A percentile compares a stretch with the other conserved stretches of the same genome.
phyloP scores from a whole-genome alignment of 1,140 invertebrate species.

The Antheraea pernyi region DNA sequence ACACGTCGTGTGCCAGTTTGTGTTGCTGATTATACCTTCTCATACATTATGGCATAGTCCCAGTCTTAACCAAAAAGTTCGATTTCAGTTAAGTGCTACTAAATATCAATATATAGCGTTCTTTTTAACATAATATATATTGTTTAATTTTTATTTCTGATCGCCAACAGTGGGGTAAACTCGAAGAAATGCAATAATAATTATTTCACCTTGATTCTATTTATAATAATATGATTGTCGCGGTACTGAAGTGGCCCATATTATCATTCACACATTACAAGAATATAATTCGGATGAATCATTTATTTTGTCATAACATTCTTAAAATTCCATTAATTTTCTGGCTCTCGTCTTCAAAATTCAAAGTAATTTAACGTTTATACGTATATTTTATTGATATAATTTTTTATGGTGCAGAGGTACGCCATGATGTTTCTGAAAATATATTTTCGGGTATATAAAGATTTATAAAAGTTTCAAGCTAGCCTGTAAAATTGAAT shows the following conservation, averaged over 20 bases:
- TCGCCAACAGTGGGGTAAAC: too few species aligned
- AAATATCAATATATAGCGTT: neutral
- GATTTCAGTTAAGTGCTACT: neutral
- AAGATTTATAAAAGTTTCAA: too few species aligned
- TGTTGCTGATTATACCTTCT: too few species aligned
- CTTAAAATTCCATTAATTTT: neutral
- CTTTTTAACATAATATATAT: neutral
- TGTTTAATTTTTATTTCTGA: neutral
- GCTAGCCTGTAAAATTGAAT: too few species aligned
- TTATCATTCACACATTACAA: neutral
- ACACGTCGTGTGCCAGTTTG: too few species aligned
- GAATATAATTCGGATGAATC: neutral
- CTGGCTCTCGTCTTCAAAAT: neutral
- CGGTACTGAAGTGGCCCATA: neutral
- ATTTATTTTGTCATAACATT: constrained; percentile 1
- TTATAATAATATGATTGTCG: neutral
- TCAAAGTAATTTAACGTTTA: neutral
- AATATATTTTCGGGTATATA: too few species aligned
- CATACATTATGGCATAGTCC: too few species aligned
- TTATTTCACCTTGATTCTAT: neutral
- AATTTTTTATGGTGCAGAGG: too few species aligned
- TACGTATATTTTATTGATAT: too few species aligned
- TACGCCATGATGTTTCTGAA: too few species aligned
- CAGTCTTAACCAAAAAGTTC: neutral
- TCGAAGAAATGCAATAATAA: neutral